These are phyloP conservation scores for Limenitis camilla DNA, from an alignment of 2,888 invertebrate genomes.

Conservation along the genomic window DNA sequence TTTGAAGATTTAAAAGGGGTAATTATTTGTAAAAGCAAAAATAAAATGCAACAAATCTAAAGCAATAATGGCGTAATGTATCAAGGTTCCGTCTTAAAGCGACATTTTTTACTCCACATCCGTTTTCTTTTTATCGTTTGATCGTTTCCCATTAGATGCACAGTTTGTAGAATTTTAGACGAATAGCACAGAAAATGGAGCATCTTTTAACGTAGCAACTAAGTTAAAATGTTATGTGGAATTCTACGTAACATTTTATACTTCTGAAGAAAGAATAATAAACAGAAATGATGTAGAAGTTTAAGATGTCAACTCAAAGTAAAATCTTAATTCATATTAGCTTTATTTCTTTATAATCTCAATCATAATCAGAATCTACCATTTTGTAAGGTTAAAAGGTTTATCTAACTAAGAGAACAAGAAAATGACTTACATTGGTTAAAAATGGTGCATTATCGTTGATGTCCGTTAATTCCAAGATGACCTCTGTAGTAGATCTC, in stretches of 20 bases:
- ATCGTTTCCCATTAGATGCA: slow-evolving; percentile 10
- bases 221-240: background rate
- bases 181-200: background rate
- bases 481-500: slow-evolving; percentile 79
- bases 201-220: background rate
- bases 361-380: no score
- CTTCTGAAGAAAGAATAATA: background rate
- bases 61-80: slow-evolving; percentile 12
- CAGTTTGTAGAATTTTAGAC: slow-evolving; percentile 5
- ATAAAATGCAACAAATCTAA: slow-evolving; percentile 10
- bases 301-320: background rate
- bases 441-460: slow-evolving; percentile 96
- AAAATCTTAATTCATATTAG: background rate
- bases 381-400: no score
- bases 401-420: background rate
- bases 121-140: slow-evolving; percentile 5
- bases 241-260: background rate
- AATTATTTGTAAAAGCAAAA: slow-evolving; percentile 13
- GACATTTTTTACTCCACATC: slow-evolving; percentile 11
- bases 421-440: slow-evolving; percentile 76
- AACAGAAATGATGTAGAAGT: background rate
- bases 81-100: slow-evolving; percentile 3
- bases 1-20: slow-evolving; percentile 17
- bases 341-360: no score
- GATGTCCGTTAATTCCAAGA: slow-evolving; percentile 82